A percentile compares a stretch with the other conserved stretches of the same genome.
phyloP scores from a whole-genome alignment of 2,888 invertebrate genomes.

The Pomacea canaliculata region DNA sequence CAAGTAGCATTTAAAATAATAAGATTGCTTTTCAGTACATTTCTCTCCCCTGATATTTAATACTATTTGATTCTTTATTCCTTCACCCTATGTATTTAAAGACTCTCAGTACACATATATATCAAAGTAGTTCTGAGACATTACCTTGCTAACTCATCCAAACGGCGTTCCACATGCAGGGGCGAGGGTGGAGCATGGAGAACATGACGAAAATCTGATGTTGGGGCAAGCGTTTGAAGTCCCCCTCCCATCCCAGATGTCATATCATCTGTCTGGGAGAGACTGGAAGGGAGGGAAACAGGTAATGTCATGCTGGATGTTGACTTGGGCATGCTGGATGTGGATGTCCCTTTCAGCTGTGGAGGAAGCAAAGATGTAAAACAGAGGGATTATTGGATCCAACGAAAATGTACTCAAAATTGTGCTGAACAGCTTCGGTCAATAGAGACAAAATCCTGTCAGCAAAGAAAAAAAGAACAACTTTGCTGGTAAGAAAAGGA shows the following conservation, averaged over 20 bases:
- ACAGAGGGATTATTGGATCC: not conserved
- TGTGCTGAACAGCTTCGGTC: not conserved
- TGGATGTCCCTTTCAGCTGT: slow-evolving; percentile 50
- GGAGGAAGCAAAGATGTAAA: not conserved
- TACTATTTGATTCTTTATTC: no score
- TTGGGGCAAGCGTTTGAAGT: slow-evolving; percentile 23
- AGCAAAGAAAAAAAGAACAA: not conserved
- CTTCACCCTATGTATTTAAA: no score
- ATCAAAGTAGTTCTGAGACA: not conserved
- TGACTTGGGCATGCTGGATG: slow-evolving; percentile 64
- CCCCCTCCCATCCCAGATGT: slow-evolving; percentile 28
- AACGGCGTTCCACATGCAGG: slow-evolving; percentile 59
- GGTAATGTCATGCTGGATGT: slow-evolving; percentile 66
- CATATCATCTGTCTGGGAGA: slow-evolving; percentile 62
- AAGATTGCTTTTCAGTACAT: no score
- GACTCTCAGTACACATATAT: no score
- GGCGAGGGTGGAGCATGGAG: slow-evolving; percentile 35
- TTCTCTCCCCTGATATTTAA: no score
- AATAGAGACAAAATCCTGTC: not conserved
- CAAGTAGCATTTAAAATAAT: no score
- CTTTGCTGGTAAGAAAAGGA: no score
- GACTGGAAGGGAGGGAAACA: slow-evolving; percentile 64
- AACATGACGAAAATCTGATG: slow-evolving; percentile 14
- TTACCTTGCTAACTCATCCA: slow-evolving; percentile 64
- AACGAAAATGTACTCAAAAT: not conserved